Evolutionary conservation across 2,797 vertebrate genomes (phyloP).

Genomic region (Ctenochaetus hawaiiensis): DNA sequence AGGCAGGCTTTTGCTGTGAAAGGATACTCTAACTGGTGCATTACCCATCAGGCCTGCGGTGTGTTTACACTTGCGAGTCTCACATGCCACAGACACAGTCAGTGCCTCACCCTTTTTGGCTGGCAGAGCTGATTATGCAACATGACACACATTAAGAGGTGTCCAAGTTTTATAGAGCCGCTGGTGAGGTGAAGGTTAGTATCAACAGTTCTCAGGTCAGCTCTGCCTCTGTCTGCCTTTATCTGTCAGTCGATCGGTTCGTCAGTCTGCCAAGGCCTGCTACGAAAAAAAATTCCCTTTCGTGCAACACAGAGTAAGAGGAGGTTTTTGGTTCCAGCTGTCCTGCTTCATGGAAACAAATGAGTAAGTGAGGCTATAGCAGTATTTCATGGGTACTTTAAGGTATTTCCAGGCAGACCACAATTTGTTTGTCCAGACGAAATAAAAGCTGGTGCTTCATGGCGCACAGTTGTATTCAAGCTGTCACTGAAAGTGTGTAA

Average conservation of each 20-base stretch:
- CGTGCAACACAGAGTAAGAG: conserved; percentile 32
- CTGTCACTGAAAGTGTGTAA: neutral
- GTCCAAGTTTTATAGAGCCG: conserved; percentile 31
- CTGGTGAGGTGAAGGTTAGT: conserved; percentile 57
- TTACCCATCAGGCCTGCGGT: conserved; percentile 48
- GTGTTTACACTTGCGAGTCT: conserved; percentile 58
- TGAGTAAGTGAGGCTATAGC: conserved; percentile 13
- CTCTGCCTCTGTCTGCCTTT: conserved; percentile 42
- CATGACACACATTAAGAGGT: conserved; percentile 58
- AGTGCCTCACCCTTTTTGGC: conserved; percentile 47
- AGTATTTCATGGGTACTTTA: conserved; percentile 54
- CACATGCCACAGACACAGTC: conserved; percentile 49
- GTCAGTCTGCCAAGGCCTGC: conserved; percentile 53
- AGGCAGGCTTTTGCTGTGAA: conserved; percentile 14
- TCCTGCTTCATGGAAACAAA: conserved; percentile 51
- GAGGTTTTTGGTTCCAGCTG: conserved; percentile 55
- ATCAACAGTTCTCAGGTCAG: conserved; percentile 51
- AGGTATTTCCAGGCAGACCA: conserved; percentile 39
- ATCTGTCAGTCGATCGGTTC: conserved; percentile 36
- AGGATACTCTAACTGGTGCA: conserved; percentile 36
- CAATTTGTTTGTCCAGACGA: conserved; percentile 38
- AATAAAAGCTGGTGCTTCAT: conserved; percentile 24
- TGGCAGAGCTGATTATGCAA: conserved; percentile 63
- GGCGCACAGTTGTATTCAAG: neutral
- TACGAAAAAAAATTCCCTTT: conserved; percentile 32